Evolutionary conservation across 2,797 vertebrate species (phyloP).

Genomic region (Trematomus bernacchii): DNA sequence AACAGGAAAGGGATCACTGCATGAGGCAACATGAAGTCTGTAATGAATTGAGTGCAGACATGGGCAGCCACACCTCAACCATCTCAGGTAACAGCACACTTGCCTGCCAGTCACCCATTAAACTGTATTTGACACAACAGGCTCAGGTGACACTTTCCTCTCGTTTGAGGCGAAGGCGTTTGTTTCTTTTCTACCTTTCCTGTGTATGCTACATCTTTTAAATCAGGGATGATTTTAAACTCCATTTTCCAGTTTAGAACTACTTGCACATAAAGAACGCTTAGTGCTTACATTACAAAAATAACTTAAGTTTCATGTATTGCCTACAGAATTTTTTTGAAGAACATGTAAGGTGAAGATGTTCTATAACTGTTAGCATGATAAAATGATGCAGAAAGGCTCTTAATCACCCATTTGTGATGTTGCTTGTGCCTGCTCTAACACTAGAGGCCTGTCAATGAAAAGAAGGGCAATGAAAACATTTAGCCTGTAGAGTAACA

Average conservation of each 20-base stretch:
- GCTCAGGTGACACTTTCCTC: conserved; percentile 67
- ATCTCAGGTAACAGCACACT: conserved; percentile 68
- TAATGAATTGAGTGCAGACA: conserved; percentile 38
- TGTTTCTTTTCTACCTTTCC: not conserved
- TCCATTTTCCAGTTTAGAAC: not conserved
- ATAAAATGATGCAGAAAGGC: not conserved
- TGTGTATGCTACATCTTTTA: not conserved
- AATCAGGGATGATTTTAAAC: not conserved
- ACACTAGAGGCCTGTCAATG: not conserved
- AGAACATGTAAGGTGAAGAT: not conserved
- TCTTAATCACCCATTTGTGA: not conserved
- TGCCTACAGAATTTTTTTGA: not conserved
- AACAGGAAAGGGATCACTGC: not conserved
- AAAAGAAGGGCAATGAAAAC: not conserved
- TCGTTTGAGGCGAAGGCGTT: not conserved
- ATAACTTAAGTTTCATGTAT: not conserved
- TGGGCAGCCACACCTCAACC: conserved; percentile 22
- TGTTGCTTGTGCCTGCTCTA: too few relatives aligned
- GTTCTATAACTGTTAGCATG: not conserved
- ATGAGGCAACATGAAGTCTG: conserved; percentile 11
- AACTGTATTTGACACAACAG: conserved; percentile 50
- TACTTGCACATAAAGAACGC: not conserved
- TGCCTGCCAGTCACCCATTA: conserved; percentile 47
- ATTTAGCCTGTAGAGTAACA: not conserved
- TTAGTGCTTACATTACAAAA: not conserved